Percentiles rank a stretch among this genome's conserved stretches.
Evolutionary conservation across 2,113 vertebrate species (phyloP).

Genomic region (Crotophaga sulcirostris): DNA sequence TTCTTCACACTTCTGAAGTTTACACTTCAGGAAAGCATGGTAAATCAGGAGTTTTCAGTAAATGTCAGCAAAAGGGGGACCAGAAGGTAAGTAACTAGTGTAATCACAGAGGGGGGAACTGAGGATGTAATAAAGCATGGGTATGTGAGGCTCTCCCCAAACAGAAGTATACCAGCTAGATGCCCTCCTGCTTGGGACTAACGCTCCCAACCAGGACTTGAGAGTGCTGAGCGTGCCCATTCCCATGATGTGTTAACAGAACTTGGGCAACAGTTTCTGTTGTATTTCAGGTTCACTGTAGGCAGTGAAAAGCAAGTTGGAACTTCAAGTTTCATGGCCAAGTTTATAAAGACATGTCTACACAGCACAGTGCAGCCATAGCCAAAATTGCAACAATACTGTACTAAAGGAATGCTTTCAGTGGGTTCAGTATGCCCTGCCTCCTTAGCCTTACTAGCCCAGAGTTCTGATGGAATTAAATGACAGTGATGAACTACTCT

Average conservation of each 20-base stretch:
- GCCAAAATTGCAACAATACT: not conserved
- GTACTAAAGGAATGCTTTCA: not conserved
- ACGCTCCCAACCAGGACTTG: not conserved
- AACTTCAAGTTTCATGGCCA: not conserved
- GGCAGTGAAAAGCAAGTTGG: not conserved
- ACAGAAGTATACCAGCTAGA: not conserved
- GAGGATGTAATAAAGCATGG: not conserved
- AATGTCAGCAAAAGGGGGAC: not conserved
- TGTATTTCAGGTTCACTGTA: not conserved
- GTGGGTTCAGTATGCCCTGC: not conserved
- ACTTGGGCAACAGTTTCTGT: not conserved
- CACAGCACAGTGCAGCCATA: not conserved
- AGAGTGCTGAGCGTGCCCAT: not conserved
- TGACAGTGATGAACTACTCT: not conserved
- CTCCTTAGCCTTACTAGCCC: not conserved
- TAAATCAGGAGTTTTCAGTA: not conserved
- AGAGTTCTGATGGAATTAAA: not conserved
- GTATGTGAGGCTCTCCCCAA: not conserved
- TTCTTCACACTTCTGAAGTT: not conserved
- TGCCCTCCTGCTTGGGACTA: not conserved
- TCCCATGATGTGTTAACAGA: not conserved
- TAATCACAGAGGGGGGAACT: not conserved
- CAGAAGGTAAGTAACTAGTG: not conserved
- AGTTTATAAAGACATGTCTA: not conserved
- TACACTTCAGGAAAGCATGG: not conserved